Evolutionary conservation across 2,113 vertebrate genomes (phyloP), one percentile per base, ranked within the genome.

Genomic region (Isichthys henryi): DNA sequence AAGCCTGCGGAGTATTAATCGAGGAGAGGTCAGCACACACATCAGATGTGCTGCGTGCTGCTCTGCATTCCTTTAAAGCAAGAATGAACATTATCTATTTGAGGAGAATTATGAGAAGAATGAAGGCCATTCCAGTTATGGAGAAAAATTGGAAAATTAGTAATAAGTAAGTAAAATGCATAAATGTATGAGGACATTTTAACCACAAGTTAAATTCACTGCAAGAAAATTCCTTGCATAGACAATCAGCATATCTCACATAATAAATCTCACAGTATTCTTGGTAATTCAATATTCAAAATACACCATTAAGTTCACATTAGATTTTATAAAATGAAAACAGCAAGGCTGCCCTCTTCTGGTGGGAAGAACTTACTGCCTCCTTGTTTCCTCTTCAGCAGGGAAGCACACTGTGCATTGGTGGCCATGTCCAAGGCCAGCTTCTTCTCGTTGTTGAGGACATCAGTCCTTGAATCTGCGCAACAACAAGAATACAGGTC

Each of bases 381-480:
- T 90, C 93, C 93, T 90, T 92, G 93, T 91, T 97, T 98, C 96
- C 97, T 97, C 93, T 98, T 99, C 92, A 99, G 96, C 89, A 99
- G 95, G 39, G 98, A 97, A 8, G 98, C 98, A 92, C 96, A 97
- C 91, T 97, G 96, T 85, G 98, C 97, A 0, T 98, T 97, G 0
- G 97, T 99, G 88, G 98, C 97, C 98, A 99, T 99, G 15, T 99
- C 97, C 89, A 98, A 92, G 77, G 98, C 98, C 92, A 98, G 93
- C 92, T 99, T 99, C 93, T 98, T 99, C 95, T 99, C 98, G 1
- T 98, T 99, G 94, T 99, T 99, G 92, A 94, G 94, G 92, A 99
- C 92, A 93, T 99, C 98, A 90, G 93, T 97, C 94, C 97, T 96
- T 15, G 97, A 96, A 90, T 98, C 98, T 99, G 92, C 45, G 21